phyloP scores from a whole-genome alignment of 2,888 invertebrate genomes.

The Machimus atricapillus region DNA sequence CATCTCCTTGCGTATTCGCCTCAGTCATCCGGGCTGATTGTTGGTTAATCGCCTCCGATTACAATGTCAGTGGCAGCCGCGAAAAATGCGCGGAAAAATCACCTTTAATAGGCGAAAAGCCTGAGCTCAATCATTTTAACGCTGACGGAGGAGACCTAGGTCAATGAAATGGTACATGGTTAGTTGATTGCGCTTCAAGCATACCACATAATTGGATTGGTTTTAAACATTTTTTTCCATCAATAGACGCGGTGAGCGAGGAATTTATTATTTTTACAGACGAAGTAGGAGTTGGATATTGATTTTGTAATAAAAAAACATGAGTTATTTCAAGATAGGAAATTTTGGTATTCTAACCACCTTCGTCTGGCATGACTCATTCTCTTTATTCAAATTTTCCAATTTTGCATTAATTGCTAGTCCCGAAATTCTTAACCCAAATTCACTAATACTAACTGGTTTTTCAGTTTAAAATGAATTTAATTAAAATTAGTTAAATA shows the following conservation, averaged over 20 bases:
- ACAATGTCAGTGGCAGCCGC: slow-evolving; percentile 7
- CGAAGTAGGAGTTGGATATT: background rate
- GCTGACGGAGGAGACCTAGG: background rate
- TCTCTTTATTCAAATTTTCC: too few relatives aligned
- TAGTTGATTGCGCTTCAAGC: background rate
- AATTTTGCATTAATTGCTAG: too few relatives aligned
- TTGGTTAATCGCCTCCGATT: slow-evolving; percentile 13
- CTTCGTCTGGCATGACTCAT: too few relatives aligned
- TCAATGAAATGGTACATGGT: background rate
- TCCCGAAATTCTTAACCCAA: too few relatives aligned
- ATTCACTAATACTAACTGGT: too few relatives aligned
- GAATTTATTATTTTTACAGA: background rate
- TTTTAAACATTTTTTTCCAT: background rate
- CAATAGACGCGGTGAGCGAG: background rate
- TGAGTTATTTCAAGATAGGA: background rate
- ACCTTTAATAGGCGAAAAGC: background rate
- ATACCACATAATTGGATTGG: background rate
- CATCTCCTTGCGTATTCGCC: slow-evolving; percentile 1
- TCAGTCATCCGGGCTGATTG: slow-evolving; percentile 22
- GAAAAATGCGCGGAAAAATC: background rate
- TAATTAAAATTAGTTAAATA: too few relatives aligned
- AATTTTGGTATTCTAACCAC: background rate
- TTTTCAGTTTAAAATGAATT: too few relatives aligned
- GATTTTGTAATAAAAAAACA: background rate
- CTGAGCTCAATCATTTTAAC: background rate